Evolutionary conservation across 2,888 invertebrate genomes (phyloP).

Genomic region (Gandaritis pyraliata): DNA sequence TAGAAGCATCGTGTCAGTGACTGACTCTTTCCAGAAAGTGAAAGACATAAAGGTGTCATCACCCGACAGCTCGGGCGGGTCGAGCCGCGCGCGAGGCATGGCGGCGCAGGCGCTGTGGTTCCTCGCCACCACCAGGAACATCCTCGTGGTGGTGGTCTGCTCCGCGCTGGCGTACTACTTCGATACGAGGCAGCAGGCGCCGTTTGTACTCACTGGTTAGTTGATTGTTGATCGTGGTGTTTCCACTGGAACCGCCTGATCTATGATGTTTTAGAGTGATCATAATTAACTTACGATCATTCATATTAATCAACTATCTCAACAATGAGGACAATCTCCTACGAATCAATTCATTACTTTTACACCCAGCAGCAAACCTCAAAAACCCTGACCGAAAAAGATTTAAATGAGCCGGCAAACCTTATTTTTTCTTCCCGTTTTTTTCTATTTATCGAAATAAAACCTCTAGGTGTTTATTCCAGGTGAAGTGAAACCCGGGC

Average conservation of each 20-base stretch:
- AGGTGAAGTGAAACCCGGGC: slow-evolving; percentile 89
- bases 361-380: too few species aligned
- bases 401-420: too few species aligned
- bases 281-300: too few species aligned
- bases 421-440: too few species aligned
- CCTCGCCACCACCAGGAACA: slow-evolving; percentile 90
- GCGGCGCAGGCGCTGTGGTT: slow-evolving; percentile 87
- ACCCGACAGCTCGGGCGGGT: slow-evolving; percentile 28
- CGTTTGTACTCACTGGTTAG: slow-evolving; percentile 87
- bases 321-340: too few species aligned
- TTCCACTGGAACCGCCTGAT: too few species aligned
- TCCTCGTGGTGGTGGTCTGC: slow-evolving; percentile 89
- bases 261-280: too few species aligned
- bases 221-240: background rate
- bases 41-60: slow-evolving; percentile 85
- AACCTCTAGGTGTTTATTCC: slow-evolving; percentile 36
- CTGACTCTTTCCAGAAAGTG: slow-evolving; percentile 84
- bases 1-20: too few species aligned
- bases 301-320: too few species aligned
- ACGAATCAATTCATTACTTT: too few species aligned
- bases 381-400: too few species aligned
- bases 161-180: slow-evolving; percentile 87
- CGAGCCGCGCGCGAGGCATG: slow-evolving; percentile 61
- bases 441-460: too few species aligned
- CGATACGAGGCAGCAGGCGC: slow-evolving; percentile 84